These are phyloP conservation scores for Sebastes kiyomatsui DNA, from an alignment of 2,797 vertebrate species.

Conservation along the genomic window DNA sequence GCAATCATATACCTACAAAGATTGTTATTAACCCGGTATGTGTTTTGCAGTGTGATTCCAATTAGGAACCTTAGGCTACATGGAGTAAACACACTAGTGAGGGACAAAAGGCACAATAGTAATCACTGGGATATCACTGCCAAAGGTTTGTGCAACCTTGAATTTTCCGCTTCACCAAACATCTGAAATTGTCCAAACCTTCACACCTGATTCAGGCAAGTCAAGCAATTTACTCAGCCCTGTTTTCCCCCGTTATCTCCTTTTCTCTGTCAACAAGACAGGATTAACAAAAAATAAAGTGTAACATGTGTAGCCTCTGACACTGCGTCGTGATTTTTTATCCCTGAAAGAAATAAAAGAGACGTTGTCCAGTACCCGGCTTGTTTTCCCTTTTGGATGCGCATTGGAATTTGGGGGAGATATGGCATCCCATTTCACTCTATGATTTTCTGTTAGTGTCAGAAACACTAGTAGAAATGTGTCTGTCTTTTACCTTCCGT, in stretches of 20 bases:
- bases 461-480: conserved; percentile 1
- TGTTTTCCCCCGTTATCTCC: neutral
- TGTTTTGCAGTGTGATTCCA: neutral
- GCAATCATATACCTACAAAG: neutral
- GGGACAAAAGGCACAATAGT: neutral
- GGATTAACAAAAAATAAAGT: conserved; percentile 11
- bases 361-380: neutral
- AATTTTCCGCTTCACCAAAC: conserved; percentile 58
- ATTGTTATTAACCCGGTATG: neutral
- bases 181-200: conserved; percentile 50
- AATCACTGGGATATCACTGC: conserved; percentile 16
- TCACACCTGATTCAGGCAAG: conserved; percentile 33
- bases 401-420: neutral
- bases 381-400: neutral
- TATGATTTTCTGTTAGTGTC: neutral
- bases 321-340: neutral
- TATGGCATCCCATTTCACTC: neutral
- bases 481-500: neutral
- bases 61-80: neutral
- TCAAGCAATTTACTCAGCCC: conserved; percentile 29
- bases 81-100: neutral
- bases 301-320: neutral
- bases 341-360: neutral
- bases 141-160: conserved; percentile 34
- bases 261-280: conserved; percentile 39